Evolutionary conservation across 1,140 invertebrate species (phyloP).

Genomic region (Lordiphosa mommai): DNA sequence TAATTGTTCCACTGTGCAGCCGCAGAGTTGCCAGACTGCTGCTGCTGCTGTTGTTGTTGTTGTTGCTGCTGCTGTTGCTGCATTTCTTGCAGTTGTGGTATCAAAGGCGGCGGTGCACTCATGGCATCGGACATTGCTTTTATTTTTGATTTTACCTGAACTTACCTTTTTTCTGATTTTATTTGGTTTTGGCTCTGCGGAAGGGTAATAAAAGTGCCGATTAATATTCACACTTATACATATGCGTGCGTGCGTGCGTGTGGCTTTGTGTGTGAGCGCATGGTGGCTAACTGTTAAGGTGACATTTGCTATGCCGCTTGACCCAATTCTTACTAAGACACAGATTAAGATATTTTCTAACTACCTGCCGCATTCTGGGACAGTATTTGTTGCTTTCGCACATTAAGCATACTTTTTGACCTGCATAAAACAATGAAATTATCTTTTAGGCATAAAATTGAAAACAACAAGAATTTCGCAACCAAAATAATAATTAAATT

Average conservation of each 20-base stretch:
- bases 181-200: not conserved
- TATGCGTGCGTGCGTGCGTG: not conserved
- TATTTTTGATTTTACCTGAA: constrained; percentile 42
- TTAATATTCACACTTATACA: constrained; percentile 7
- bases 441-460: too few relatives aligned
- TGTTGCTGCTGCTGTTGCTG: constrained; percentile 67
- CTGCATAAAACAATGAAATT: too few relatives aligned
- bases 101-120: constrained; percentile 64
- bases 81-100: constrained; percentile 76
- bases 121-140: constrained; percentile 67
- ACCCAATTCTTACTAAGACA: too few relatives aligned
- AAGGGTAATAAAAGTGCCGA: constrained; percentile 1
- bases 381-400: too few relatives aligned
- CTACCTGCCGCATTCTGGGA: too few relatives aligned
- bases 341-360: too few relatives aligned
- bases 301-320: too few relatives aligned
- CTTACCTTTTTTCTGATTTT: constrained; percentile 51
- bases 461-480: too few relatives aligned
- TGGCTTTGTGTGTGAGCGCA: constrained; percentile 10
- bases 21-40: constrained; percentile 30
- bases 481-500: too few relatives aligned
- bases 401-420: too few relatives aligned
- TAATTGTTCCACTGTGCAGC: constrained; percentile 59
- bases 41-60: constrained; percentile 56
- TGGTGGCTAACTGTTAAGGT: not conserved